Evolutionary conservation across 1,140 invertebrate genomes (phyloP).

Genomic region (Schlechtendalia chinensis): DNA sequence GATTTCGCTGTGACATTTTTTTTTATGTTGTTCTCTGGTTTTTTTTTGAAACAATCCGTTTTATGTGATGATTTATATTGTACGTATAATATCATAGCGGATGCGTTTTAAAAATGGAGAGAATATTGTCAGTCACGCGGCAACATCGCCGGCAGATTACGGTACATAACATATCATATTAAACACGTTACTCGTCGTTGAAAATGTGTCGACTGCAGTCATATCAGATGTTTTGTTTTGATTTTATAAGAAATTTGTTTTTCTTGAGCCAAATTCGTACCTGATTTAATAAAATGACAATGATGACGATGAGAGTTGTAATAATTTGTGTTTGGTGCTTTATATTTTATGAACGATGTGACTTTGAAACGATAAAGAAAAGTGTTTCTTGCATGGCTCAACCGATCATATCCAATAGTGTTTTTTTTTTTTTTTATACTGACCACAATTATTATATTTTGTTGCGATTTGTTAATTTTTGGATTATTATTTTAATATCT

Average conservation of each 20-base stretch:
- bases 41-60: too few relatives aligned
- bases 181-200: not conserved
- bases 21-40: too few relatives aligned
- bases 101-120: not conserved
- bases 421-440: constrained; percentile 3
- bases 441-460: constrained; percentile 24
- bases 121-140: not conserved
- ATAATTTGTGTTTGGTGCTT: constrained; percentile 17
- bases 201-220: not conserved
- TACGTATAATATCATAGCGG: not conserved
- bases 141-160: not conserved
- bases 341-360: constrained; percentile 19
- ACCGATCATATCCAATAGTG: constrained; percentile 40
- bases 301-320: too few relatives aligned
- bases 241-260: not conserved
- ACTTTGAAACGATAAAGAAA: not conserved
- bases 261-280: not conserved
- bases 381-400: constrained; percentile 33
- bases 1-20: too few relatives aligned
- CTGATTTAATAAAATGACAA: constrained; percentile 24
- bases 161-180: constrained; percentile 39
- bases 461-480: constrained; percentile 34
- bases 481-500: constrained; percentile 25
- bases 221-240: constrained; percentile 30
- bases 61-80: not conserved